These are phyloP conservation scores for Cantharis nigra DNA, from an alignment of 2,888 invertebrate genomes.

Conservation along the genomic window DNA sequence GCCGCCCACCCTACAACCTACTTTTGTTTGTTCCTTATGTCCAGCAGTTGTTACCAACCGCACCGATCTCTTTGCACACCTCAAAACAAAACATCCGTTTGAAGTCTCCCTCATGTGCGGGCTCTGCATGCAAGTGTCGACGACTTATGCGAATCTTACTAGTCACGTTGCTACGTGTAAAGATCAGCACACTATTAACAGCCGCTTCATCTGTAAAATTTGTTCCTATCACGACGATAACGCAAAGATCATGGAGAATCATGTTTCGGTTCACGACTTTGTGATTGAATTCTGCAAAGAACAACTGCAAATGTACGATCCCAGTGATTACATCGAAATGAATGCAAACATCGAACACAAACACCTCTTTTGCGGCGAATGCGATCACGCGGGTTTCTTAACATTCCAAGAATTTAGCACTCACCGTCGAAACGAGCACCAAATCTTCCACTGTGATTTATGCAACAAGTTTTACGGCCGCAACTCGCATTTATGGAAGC, in stretches of 20 bases:
- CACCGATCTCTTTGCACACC: constrained; percentile 61
- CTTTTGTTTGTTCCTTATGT: constrained; percentile 48
- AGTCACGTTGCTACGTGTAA: constrained; percentile 59
- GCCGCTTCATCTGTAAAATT: constrained; percentile 57
- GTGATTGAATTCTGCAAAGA: constrained; percentile 52
- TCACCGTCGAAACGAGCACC: constrained; percentile 59
- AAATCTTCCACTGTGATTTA: constrained; percentile 64
- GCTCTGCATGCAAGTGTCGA: constrained; percentile 60
- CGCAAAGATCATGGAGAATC: constrained; percentile 56
- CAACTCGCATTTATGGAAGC: constrained; percentile 66
- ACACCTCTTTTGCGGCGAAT: constrained; percentile 42
- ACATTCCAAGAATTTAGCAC: constrained; percentile 59
- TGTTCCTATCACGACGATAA: constrained; percentile 63
- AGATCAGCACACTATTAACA: constrained; percentile 50
- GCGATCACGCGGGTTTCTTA: constrained; percentile 51
- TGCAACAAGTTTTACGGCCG: constrained; percentile 65
- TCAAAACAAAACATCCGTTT: constrained; percentile 60
- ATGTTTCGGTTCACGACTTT: constrained; percentile 61
- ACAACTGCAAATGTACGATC: constrained; percentile 54
- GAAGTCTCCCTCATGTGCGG: constrained; percentile 61
- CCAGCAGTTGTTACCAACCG: constrained; percentile 55
- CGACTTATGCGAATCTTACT: constrained; percentile 56
- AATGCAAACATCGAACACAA: constrained; percentile 44
- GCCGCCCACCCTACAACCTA: constrained; percentile 26
- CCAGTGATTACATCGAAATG: constrained; percentile 57